Evolutionary conservation across 2,888 invertebrate genomes (phyloP), one percentile per base, ranked within the genome.

Genomic region (Cerastoderma edule): DNA sequence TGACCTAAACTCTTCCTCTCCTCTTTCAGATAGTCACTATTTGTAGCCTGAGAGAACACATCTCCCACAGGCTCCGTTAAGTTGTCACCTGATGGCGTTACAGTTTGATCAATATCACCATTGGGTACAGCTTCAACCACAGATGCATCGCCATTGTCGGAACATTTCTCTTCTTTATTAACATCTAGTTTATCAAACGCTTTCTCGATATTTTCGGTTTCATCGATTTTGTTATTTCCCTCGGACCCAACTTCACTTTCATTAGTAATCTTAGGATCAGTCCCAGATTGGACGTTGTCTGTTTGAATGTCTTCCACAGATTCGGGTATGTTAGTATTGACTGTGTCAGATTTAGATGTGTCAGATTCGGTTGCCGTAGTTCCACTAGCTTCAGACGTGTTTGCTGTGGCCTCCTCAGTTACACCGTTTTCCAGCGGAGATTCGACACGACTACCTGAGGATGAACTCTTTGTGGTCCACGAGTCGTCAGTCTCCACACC

Each of bases 381-480:
- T n/a, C n/a, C 16, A 10, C 10, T 22, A 22, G 50, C 22, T 30
- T 6, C 27, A 19, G 28, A 32, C 19, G 22, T 24, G 1, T 22
- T 22, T 5, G 60, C 1, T 39, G 35, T 60, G 60, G 22, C 39
- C 16, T 35, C n/a, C 10, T 2, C 13, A 22, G 35, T 32, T 3
- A 33, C 27, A 10, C 39, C 27, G 13, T 60, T 39, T 4, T 79
- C 79, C 19, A 74, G 56, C 1, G 82, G 82, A 2, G 82, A 82
- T 24, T 72, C 68, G 13, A 63, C 72, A 39, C 82, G 64, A 53
- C 82, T 82, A 19, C 76, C 69, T 13, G 79, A 75, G 3, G 73
- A 53, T 1, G 77, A 76, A 32, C 70, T 72, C 56, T 72, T 74
- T 6, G 82, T 82, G 32, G 77, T 77, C 76, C 77, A 82, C 19